A percentile compares a stretch with the other conserved stretches of the same genome.
phyloP scores from a whole-genome alignment of 37 sponge, comb jelly and placozoan genomes.

The Beroe ovata region DNA sequence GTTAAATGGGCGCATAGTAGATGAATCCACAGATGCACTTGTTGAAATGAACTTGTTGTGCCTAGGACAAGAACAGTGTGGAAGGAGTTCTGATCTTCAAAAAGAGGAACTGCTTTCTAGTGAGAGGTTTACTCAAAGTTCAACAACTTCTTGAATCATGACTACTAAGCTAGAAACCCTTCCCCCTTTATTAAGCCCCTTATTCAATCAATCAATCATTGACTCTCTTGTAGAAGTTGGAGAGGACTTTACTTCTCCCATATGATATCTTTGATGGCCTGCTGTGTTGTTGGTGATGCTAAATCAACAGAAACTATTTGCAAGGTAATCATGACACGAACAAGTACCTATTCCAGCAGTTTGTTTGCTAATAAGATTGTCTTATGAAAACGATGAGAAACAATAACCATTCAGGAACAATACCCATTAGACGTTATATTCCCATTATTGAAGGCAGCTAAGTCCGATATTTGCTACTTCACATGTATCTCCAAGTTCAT shows the following conservation, averaged over 20 bases:
- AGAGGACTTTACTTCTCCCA: conserved; percentile 45
- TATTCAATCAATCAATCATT: neutral
- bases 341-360: no score
- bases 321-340: no score
- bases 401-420: conserved; percentile 38
- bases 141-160: no score
- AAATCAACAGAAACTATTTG: conserved; percentile 61
- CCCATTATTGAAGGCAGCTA: conserved; percentile 46
- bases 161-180: no score
- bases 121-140: conserved; percentile 15
- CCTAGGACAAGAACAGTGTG: neutral
- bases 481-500: conserved; percentile 48
- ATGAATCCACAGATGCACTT: neutral
- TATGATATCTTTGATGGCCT: conserved; percentile 62
- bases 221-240: no score
- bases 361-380: no score
- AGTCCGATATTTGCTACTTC: conserved; percentile 35
- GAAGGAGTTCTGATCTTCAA: neutral
- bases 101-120: conserved; percentile 50
- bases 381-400: no score
- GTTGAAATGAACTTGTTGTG: conserved; percentile 32
- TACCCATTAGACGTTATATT: neutral
- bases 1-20: conserved; percentile 32
- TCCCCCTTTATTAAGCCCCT: no score
- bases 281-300: conserved; percentile 64